Evolutionary conservation across 2,888 invertebrate species (phyloP).

Genomic region (Heliconius hortense): DNA sequence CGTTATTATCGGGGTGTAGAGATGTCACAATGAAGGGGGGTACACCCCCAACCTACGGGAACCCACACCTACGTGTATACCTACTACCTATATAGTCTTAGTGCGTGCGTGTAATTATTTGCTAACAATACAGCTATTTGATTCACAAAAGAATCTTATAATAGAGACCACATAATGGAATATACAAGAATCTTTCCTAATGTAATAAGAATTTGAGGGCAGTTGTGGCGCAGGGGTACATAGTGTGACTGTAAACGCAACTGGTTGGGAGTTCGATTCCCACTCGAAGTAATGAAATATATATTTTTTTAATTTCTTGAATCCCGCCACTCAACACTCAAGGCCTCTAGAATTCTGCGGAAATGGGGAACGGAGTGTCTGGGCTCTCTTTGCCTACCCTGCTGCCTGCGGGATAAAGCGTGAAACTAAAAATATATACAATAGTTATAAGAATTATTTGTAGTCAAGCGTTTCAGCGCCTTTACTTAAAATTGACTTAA

Average conservation of each 20-base stretch:
- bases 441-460: not conserved
- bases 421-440: not conserved
- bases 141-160: not conserved
- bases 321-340: too few species aligned
- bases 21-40: constrained; percentile 41
- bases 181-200: not conserved
- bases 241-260: too few species aligned
- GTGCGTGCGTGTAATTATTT: constrained; percentile 27
- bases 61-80: constrained; percentile 26
- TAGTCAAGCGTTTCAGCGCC: not conserved
- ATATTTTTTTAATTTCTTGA: too few species aligned
- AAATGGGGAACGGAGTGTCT: too few species aligned
- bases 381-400: too few species aligned
- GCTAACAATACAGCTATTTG: constrained; percentile 24
- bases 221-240: too few species aligned
- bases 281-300: too few species aligned
- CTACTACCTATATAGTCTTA: constrained; percentile 23
- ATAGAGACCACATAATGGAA: not conserved
- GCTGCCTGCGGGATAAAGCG: too few species aligned
- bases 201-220: too few species aligned
- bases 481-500: not conserved
- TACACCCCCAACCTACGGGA: constrained; percentile 18
- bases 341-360: too few species aligned
- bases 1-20: constrained; percentile 43
- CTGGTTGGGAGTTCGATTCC: too few species aligned